Conservation (phyloP, 2,797 vertebrate genomes). For the Acestrorhynchus altus region DNA sequence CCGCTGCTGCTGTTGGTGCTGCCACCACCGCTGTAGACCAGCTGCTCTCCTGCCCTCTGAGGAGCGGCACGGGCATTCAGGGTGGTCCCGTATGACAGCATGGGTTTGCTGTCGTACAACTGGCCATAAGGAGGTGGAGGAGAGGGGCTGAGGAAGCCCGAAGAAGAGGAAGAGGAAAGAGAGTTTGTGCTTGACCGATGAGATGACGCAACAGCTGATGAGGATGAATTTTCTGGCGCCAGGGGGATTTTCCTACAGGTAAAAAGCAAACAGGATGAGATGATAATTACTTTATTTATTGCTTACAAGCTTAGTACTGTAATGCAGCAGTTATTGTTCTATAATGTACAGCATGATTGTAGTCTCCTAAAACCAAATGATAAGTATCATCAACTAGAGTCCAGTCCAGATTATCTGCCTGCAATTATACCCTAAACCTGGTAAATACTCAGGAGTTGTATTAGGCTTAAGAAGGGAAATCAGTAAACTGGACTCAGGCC, state of each 20-base stretch:
- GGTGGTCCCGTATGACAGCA: conserved; percentile 93
- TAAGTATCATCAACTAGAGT: no score
- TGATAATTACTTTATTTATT: background rate
- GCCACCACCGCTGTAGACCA: conserved; percentile 88
- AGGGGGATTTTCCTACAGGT: conserved; percentile 92
- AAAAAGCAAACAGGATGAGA: conserved; percentile 1
- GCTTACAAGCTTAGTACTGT: no score
- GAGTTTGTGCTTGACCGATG: conserved; percentile 91
- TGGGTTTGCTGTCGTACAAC: conserved; percentile 84
- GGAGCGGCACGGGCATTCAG: conserved; percentile 89
- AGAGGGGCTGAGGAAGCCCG: conserved; percentile 86
- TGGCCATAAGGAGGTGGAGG: conserved; percentile 86
- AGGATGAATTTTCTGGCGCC: conserved; percentile 84
- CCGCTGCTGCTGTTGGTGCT: conserved; percentile 79
- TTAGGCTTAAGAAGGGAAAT: background rate
- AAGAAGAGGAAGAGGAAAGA: conserved; percentile 75
- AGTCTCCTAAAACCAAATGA: no score
- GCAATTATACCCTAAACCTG: background rate
- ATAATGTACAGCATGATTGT: no score
- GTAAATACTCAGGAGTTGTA: background rate
- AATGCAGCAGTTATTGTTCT: background rate
- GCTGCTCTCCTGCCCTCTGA: conserved; percentile 86
- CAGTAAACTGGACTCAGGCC: background rate
- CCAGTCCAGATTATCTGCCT: background rate
- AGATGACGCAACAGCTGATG: conserved; percentile 75